These are phyloP conservation scores for Trachelipus rathkii DNA, from an alignment of 1,140 invertebrate species.

Conservation along the genomic window DNA sequence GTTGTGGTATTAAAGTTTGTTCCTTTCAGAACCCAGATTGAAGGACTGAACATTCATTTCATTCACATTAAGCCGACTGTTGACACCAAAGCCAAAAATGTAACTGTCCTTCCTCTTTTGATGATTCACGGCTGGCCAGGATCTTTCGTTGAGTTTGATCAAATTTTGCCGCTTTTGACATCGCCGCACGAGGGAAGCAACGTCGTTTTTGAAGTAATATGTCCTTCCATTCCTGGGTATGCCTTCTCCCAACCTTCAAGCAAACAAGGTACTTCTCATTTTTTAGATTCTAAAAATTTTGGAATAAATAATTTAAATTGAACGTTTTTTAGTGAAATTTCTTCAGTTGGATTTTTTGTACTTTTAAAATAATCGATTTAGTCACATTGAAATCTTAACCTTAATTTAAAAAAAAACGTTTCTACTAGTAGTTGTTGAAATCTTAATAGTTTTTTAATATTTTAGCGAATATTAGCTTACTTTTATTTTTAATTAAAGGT, in stretches of 20 bases:
- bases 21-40: constrained; percentile 64
- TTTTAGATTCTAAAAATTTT: too few species aligned
- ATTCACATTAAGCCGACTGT: constrained; percentile 59
- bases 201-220: constrained; percentile 73
- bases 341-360: background rate
- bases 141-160: constrained; percentile 77
- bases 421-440: constrained; percentile 34
- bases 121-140: constrained; percentile 88
- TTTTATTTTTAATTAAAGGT: constrained; percentile 36
- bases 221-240: constrained; percentile 77
- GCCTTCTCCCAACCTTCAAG: constrained; percentile 71
- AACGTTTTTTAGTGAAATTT: too few species aligned
- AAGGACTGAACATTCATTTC: constrained; percentile 71
- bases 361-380: background rate
- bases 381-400: background rate
- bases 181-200: constrained; percentile 56
- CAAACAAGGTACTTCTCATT: constrained; percentile 38
- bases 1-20: constrained; percentile 46
- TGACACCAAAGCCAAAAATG: constrained; percentile 27
- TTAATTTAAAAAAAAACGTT: too few species aligned
- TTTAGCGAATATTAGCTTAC: background rate
- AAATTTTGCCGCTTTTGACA: constrained; percentile 67
- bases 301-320: too few species aligned
- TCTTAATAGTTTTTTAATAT: constrained; percentile 55
- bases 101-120: constrained; percentile 62